Evolutionary conservation across 2,888 invertebrate species (phyloP).

Genomic region (Sericinus montela): DNA sequence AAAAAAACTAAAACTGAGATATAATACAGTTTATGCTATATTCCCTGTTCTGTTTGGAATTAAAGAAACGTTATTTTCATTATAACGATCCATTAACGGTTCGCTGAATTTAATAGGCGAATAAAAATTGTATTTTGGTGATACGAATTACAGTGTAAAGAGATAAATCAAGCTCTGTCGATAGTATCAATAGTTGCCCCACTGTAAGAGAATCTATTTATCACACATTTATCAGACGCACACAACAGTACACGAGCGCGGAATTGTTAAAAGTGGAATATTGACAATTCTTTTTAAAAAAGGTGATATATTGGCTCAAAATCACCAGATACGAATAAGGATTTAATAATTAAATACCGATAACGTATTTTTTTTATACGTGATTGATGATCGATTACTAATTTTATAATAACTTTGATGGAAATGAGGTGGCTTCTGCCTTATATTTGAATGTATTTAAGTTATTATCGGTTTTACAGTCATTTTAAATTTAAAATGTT

Average conservation of each 20-base stretch:
- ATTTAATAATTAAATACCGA: constrained; percentile 25
- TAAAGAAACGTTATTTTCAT: constrained; percentile 4
- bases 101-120: constrained; percentile 42
- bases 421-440: constrained; percentile 42
- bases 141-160: constrained; percentile 51
- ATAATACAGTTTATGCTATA: not conserved
- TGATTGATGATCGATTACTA: constrained; percentile 46
- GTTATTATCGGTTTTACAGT: constrained; percentile 43
- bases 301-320: constrained; percentile 52
- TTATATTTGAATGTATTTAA: constrained; percentile 54
- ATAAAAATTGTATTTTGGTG: constrained; percentile 50
- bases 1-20: not conserved
- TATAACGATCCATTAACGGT: constrained; percentile 39
- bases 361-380: constrained; percentile 33
- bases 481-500: constrained; percentile 31
- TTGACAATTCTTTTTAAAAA: constrained; percentile 59
- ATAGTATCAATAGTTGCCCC: constrained; percentile 60
- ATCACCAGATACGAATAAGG: constrained; percentile 34
- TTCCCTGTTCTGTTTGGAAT: constrained; percentile 6
- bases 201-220: constrained; percentile 61
- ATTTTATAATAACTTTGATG: constrained; percentile 62
- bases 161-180: constrained; percentile 64
- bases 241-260: constrained; percentile 55
- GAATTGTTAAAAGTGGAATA: constrained; percentile 58
- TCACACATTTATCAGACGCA: constrained; percentile 65